phyloP scores from a whole-genome alignment of 2,888 invertebrate genomes.

The Pyrrhosoma nymphula region DNA sequence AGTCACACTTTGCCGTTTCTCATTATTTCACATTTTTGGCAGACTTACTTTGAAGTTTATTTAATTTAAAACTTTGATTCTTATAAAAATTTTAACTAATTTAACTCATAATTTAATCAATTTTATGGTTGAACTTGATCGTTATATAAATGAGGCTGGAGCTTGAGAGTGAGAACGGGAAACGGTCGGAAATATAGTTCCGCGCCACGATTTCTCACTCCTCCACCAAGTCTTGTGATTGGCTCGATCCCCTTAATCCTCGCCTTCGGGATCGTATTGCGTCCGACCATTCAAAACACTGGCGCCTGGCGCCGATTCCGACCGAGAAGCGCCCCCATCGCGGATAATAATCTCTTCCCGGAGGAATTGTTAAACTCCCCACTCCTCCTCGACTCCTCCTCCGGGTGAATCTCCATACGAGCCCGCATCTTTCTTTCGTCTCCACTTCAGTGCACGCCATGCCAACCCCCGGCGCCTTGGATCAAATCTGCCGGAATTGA shows the following conservation, averaged over 20 bases:
- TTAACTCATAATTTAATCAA: no score
- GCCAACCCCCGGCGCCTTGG: background rate
- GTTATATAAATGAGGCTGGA: no score
- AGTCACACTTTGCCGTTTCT: no score
- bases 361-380: conserved; percentile 1
- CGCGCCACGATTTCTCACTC: background rate
- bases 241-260: background rate
- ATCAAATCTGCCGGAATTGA: background rate
- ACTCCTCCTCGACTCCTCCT: background rate
- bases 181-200: no score
- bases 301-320: background rate
- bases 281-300: conserved; percentile 35
- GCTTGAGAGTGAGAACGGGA: no score
- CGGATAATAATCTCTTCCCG: conserved; percentile 30
- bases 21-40: no score
- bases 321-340: background rate
- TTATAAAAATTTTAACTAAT: no score
- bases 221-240: background rate
- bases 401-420: background rate
- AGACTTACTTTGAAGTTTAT: no score
- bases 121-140: no score
- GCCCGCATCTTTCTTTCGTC: background rate
- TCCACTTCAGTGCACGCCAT: background rate
- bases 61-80: no score
- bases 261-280: background rate